Percentiles rank a stretch among this genome's conserved stretches.
Conservation (phyloP, 2,797 vertebrate genomes). For the Nyctibius grandis region DNA sequence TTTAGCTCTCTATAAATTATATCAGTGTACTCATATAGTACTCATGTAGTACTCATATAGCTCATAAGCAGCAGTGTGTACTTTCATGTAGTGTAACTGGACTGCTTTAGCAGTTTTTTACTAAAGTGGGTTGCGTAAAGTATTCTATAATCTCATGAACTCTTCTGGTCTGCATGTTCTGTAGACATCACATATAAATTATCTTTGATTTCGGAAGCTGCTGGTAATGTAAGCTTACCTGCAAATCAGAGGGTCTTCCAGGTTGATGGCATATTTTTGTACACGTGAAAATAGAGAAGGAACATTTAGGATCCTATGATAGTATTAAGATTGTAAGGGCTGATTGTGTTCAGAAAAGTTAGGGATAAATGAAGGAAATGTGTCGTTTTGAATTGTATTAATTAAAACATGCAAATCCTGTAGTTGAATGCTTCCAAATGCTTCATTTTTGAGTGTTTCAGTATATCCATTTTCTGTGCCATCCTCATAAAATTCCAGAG, state of each 20-base stretch:
- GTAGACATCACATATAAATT: not conserved
- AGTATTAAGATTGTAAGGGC: not conserved
- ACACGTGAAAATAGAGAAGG: not conserved
- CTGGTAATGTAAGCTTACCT: not conserved
- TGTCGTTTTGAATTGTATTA: not conserved
- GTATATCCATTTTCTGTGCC: not conserved
- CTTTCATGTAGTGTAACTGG: not conserved
- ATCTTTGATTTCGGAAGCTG: not conserved
- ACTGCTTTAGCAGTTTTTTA: not conserved
- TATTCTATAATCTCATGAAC: not conserved
- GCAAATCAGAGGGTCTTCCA: not conserved
- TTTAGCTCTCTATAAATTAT: not conserved
- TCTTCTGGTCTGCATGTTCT: not conserved
- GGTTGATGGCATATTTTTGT: not conserved
- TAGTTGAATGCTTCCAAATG: not conserved
- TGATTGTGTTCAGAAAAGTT: not conserved
- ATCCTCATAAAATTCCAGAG: not conserved
- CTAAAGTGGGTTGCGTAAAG: rapidly evolving
- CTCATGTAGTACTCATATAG: no score
- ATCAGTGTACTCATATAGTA: not conserved
- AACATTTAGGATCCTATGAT: not conserved
- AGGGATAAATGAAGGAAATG: not conserved
- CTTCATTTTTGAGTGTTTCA: not conserved
- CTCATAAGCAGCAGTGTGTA: not conserved
- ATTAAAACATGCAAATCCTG: not conserved